Evolutionary conservation across 2,888 invertebrate genomes (phyloP).

Genomic region (Epiblema foenella): DNA sequence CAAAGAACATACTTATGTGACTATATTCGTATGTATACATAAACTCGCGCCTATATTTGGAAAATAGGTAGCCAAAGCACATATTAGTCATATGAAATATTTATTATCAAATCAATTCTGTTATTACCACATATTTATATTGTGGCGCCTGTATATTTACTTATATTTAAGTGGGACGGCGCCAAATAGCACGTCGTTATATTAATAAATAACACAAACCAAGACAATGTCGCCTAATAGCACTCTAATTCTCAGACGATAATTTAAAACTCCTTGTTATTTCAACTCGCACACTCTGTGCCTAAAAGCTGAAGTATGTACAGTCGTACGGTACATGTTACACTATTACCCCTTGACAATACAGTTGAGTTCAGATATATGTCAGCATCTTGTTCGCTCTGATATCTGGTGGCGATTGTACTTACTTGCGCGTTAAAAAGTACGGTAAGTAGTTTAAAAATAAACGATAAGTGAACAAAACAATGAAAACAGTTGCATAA

Average conservation of each 20-base stretch:
- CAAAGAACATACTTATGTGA: background rate
- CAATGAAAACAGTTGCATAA: background rate
- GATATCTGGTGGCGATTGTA: too few species aligned
- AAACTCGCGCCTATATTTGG: background rate
- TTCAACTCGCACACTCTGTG: background rate
- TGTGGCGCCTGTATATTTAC: background rate
- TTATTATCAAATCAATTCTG: background rate
- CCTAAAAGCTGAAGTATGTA: background rate
- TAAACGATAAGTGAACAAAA: background rate
- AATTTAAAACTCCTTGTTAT: too few species aligned
- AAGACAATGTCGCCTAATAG: background rate
- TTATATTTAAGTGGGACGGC: conserved; percentile 9
- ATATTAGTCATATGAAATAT: too few species aligned
- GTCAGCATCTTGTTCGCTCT: too few species aligned
- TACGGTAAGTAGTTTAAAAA: background rate
- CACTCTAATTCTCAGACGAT: too few species aligned
- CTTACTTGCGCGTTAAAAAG: too few species aligned
- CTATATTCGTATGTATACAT: background rate
- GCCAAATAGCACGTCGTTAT: background rate
- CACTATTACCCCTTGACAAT: too few species aligned
- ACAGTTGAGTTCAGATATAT: too few species aligned
- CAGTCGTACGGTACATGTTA: too few species aligned
- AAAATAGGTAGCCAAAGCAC: background rate
- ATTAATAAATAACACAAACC: conserved; percentile 3
- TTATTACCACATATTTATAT: background rate